Evolutionary conservation across 2,888 invertebrate species (phyloP), one percentile per base, ranked within the genome.

Genomic region (Tipula vernalis): DNA sequence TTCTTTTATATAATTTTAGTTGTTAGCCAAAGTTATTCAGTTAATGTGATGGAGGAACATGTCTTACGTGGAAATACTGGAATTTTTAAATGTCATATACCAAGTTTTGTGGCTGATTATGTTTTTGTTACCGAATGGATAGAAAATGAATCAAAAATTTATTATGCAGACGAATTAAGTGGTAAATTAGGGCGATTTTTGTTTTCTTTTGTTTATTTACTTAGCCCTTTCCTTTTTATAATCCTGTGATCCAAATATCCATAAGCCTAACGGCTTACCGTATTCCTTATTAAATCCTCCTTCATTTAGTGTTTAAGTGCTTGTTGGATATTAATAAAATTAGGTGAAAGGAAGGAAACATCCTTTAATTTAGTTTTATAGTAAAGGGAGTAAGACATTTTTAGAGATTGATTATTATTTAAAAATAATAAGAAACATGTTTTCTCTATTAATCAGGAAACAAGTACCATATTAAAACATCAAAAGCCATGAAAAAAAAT

Each of bases 1-100:
- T 84, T 84, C 41, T 84, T 84, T 36, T 84, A 41, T 84, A 84
- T 84, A 39, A 39, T 95, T 95, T 92, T 95, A 98, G 97, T 97
- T 92, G 97, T 98, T 90, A 95, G 96, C 90, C 97, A 97, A 94
- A 94, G 94, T 89, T 98, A 97, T 93, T 95, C 95, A 91, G 96
- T 97, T 90, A 97, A 97, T 94, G 95, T 97, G 90, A 96, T 97
- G 96, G 97, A 97, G 91, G 97, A 97, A 92, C 96, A 97, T 92
- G 96, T 97, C 89, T 94, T 97, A 89, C 95, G 95, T 91, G 97
- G 97, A 90, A 98, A 98, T 93, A 95, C 97, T 89, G 97, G 96
- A 90, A 96, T 97, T 92, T 93, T 97, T 91, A 97, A 97, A 94
- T 98, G 97, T 93, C 96, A 97, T 93, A 97, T 98, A 92, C 97